Evolutionary conservation across 1,140 invertebrate species (phyloP).

Genomic region (Magallana gigas): DNA sequence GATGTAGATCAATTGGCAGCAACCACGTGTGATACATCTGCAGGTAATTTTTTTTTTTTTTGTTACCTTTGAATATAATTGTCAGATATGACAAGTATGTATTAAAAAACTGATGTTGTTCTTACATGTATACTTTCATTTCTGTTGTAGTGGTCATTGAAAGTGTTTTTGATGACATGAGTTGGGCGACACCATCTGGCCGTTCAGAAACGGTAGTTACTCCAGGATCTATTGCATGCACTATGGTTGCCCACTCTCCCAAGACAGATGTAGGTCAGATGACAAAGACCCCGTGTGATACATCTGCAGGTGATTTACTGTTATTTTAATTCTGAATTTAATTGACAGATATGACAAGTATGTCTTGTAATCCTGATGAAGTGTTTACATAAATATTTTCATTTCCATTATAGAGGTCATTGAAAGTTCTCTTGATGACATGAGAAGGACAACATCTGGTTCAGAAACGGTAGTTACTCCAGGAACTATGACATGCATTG

Average conservation of each 20-base stretch:
- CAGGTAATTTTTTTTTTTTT: too few relatives aligned
- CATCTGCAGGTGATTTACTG: too few relatives aligned
- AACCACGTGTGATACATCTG: not conserved
- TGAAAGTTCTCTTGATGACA: not conserved
- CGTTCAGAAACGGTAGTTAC: not conserved
- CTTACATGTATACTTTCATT: not conserved
- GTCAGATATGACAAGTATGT: not conserved
- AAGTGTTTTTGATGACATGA: not conserved
- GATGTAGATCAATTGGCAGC: too few relatives aligned
- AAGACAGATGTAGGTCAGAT: too few relatives aligned
- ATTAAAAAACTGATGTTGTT: not conserved
- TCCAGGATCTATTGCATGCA: not conserved
- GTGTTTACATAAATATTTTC: too few relatives aligned
- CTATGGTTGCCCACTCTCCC: not conserved
- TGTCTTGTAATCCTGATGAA: too few relatives aligned
- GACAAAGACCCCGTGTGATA: too few relatives aligned
- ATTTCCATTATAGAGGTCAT: too few relatives aligned
- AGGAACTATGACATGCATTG: too few relatives aligned
- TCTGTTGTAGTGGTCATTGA: not conserved
- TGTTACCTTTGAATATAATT: not conserved
- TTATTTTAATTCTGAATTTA: too few relatives aligned
- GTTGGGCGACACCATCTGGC: not conserved
- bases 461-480: not conserved
- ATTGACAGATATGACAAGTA: too few relatives aligned
- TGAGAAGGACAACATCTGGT: not conserved